Evolutionary conservation across 2,113 vertebrate genomes (phyloP).

Genomic region (Platysternon megacephalum): DNA sequence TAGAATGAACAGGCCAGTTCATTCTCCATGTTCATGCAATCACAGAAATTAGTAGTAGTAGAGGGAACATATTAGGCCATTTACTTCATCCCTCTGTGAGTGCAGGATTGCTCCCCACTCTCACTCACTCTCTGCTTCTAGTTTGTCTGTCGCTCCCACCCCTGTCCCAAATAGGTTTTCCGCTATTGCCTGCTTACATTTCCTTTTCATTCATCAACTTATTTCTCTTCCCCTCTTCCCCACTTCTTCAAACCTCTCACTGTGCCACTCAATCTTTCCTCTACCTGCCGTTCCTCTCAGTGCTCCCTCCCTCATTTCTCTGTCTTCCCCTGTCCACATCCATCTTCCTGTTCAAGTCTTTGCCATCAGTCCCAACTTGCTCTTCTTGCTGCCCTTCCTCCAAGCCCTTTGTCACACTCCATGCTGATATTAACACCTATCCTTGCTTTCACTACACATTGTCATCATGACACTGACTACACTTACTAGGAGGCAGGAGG

Average conservation of each 20-base stretch:
- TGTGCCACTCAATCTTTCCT: not conserved
- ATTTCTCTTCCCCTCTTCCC: not conserved
- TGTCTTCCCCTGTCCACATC: not conserved
- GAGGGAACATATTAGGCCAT: not conserved
- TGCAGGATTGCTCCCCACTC: not conserved
- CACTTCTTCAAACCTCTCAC: not conserved
- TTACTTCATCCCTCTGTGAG: not conserved
- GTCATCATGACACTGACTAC: not conserved
- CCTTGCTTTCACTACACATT: not conserved
- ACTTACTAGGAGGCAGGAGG: not conserved
- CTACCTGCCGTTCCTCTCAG: not conserved
- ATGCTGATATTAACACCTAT: not conserved
- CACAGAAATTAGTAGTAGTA: not conserved
- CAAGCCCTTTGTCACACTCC: not conserved
- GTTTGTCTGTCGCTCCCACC: not conserved
- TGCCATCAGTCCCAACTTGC: not conserved
- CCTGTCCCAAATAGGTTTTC: not conserved
- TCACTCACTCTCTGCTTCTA: not conserved
- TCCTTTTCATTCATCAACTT: not conserved
- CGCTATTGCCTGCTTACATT: not conserved
- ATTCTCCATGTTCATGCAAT: not conserved
- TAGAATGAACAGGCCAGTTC: not conserved
- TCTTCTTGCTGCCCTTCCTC: not conserved
- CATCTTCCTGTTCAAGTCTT: not conserved
- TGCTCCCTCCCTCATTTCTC: too few relatives aligned